Percentiles rank a stretch among this genome's conserved stretches.
Conservation (phyloP, 2,113 vertebrate genomes). For the Hypanus sabinus region DNA sequence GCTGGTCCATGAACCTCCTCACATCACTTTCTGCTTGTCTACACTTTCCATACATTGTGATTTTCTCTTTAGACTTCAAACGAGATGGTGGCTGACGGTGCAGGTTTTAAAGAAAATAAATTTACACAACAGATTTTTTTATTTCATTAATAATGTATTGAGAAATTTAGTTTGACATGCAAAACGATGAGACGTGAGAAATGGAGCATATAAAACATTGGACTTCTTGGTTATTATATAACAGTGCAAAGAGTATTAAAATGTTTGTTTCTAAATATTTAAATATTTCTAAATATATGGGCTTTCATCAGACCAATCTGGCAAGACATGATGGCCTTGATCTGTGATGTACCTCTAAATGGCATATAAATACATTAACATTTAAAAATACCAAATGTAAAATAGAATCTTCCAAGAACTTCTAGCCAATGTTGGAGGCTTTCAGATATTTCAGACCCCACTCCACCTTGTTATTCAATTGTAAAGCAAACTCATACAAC, state of each 20-base stretch:
- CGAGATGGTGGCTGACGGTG: background rate
- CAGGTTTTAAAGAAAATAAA: background rate
- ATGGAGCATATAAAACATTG: slow-evolving; percentile 13
- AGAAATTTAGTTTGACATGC: slow-evolving; percentile 27
- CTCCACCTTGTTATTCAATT: too few species aligned
- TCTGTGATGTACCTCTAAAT: background rate
- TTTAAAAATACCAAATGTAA: background rate
- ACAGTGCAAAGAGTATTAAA: slow-evolving; percentile 2
- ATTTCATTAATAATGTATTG: background rate
- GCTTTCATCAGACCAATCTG: background rate
- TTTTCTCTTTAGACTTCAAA: background rate
- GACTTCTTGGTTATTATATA: background rate
- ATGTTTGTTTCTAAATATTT: background rate
- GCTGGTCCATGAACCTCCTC: background rate
- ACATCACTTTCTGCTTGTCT: background rate
- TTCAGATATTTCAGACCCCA: background rate
- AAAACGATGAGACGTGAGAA: background rate
- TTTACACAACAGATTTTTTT: slow-evolving; percentile 3
- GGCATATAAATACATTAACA: background rate
- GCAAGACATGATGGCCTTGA: background rate
- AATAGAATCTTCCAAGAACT: background rate
- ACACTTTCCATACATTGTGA: background rate
- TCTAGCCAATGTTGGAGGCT: background rate
- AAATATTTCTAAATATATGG: background rate
- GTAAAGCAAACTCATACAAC: background rate